These are phyloP conservation scores for Gymnogyps californianus DNA, from an alignment of 2,113 vertebrate species.

Conservation along the genomic window DNA sequence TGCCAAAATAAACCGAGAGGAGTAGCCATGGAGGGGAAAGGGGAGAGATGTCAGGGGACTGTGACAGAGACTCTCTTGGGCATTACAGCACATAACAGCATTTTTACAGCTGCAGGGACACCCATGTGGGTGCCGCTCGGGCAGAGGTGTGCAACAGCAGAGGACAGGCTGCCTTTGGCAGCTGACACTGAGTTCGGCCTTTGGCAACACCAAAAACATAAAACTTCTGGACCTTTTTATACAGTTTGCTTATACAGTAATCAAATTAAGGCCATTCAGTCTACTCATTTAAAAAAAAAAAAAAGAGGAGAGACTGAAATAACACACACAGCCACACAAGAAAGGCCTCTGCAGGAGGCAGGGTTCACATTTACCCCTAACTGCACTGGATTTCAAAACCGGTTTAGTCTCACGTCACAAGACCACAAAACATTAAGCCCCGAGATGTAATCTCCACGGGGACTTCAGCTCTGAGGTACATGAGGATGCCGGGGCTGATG, in stretches of 20 bases:
- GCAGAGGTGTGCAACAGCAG: not conserved
- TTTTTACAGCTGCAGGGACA: not conserved
- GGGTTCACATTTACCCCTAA: not conserved
- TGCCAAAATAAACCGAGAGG: conserved; percentile 12
- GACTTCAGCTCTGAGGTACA: not conserved
- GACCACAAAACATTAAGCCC: not conserved
- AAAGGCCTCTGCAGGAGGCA: not conserved
- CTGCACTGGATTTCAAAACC: not conserved
- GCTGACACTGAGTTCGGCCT: not conserved
- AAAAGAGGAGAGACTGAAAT: not conserved
- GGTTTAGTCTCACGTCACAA: too few species aligned
- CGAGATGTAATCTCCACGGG: not conserved
- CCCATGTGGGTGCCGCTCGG: not conserved
- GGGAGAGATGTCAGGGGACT: not conserved
- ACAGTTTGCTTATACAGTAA: not conserved
- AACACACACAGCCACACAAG: not conserved
- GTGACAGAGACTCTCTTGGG: not conserved
- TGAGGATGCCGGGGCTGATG: not conserved
- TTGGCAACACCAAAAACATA: not conserved
- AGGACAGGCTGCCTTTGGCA: not conserved
- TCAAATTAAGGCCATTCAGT: not conserved
- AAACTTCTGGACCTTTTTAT: not conserved
- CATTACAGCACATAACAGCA: not conserved
- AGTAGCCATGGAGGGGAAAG: not conserved
- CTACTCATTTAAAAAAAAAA: not conserved